These are phyloP conservation scores for Lasioglossum oenotherae DNA, from an alignment of 2,888 invertebrate species.

Conservation along the genomic window DNA sequence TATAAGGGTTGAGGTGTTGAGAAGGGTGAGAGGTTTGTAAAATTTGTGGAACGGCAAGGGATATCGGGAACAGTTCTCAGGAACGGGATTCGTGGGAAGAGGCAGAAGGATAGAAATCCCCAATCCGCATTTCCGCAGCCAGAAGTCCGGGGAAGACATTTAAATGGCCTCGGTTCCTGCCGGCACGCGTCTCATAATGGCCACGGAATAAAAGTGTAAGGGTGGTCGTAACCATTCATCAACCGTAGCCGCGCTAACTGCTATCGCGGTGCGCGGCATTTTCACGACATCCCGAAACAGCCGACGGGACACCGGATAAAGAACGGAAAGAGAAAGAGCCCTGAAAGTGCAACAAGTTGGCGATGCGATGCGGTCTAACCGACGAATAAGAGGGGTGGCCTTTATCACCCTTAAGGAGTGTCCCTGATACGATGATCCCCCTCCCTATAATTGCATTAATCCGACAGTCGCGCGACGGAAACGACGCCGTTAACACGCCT, in stretches of 20 bases:
- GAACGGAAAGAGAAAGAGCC: conserved; percentile 8
- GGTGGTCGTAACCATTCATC: conserved; percentile 29
- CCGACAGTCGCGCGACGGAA: conserved; percentile 57
- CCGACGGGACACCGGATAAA: background rate
- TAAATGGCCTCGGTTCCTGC: conserved; percentile 1
- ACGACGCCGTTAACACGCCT: conserved; percentile 68
- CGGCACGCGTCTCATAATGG: conserved; percentile 3
- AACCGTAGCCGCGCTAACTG: conserved; percentile 32
- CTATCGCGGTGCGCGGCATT: conserved; percentile 31
- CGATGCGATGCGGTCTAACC: conserved; percentile 60
- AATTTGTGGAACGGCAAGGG: background rate
- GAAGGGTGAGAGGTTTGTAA: background rate
- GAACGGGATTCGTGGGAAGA: background rate
- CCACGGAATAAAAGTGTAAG: conserved; percentile 25
- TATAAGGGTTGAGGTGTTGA: background rate
- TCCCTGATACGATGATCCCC: conserved; percentile 50
- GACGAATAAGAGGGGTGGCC: conserved; percentile 39
- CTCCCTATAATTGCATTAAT: conserved; percentile 74
- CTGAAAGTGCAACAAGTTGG: conserved; percentile 73
- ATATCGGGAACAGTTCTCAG: background rate
- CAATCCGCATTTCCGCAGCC: background rate
- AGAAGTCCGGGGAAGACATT: conserved; percentile 13
- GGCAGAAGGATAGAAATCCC: background rate
- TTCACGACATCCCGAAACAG: conserved; percentile 32
- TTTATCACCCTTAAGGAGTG: conserved; percentile 42